Evolutionary conservation across 2,113 vertebrate genomes (phyloP), one percentile per base, ranked within the genome.

Genomic region (Empidonax alnorum): DNA sequence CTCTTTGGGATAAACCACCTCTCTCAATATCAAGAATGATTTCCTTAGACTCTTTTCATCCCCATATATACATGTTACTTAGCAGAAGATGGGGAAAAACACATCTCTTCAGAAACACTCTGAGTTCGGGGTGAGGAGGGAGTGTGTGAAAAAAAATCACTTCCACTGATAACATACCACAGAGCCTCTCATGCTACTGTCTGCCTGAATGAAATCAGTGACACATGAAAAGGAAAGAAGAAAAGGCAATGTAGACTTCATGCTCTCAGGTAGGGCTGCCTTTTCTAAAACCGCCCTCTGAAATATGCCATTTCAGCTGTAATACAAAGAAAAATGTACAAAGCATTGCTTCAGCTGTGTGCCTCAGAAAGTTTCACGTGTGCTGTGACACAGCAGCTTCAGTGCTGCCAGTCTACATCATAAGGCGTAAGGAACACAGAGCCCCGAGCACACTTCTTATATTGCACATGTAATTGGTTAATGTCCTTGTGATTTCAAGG

Each of bases 381-480:
- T 3, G 2, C 39, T 55, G 27, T 56, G 39, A 89, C 50, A 53
- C 0, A 41, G 55, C 35, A 75, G 81, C 61, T 61, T 35, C 77
- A 67, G 31, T 10, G 20, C 58, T 61, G 9, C 15, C 49, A 58
- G 61, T 14, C 44, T 56, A 24, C 14, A 50, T 22, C 33, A 14
- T 0, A 15, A 74, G n/a, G 53, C 0, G 1, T 5, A 66, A 68
- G 31, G 46, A 89, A 46, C 0, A 0, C 25, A 30, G 23, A 75
- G 42, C 28, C 41, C 37, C 30, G 23, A 69, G 47, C 18, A 4
- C 37, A 41, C 11, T 41, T 62, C 61, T 18, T 62, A 13, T 28
- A 90, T 39, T 53, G 46, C 8, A 55, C 11, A 2, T 31, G 25
- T 47, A 80, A 80, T 24, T 55, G 19, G 28, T 30, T 68, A 73